Percentiles rank a stretch among this genome's conserved stretches.
These are phyloP conservation scores for Hephaestus fuliginosus DNA, from an alignment of 2,797 vertebrate genomes.

Conservation along the genomic window DNA sequence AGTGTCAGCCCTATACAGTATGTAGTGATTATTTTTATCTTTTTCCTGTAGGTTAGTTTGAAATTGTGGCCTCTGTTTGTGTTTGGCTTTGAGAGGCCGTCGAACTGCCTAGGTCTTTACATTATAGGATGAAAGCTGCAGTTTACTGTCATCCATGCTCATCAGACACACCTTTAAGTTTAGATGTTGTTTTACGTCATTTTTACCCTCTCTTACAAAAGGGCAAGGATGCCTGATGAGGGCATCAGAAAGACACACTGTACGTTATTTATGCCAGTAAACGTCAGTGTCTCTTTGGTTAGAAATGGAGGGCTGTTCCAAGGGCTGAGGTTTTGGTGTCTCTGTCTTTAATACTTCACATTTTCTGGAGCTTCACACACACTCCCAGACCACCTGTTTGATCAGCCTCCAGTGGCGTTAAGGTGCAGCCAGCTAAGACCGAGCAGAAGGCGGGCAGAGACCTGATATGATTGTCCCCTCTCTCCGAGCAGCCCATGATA, in stretches of 20 bases:
- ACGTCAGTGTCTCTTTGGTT: background rate
- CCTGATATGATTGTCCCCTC: slow-evolving; percentile 49
- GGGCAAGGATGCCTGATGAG: background rate
- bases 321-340: background rate
- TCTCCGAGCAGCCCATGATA: slow-evolving; percentile 29
- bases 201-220: background rate
- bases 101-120: background rate
- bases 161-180: background rate
- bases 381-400: slow-evolving; percentile 56
- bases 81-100: background rate
- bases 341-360: slow-evolving; percentile 19
- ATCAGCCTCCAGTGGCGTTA: slow-evolving; percentile 38
- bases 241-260: background rate
- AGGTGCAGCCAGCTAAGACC: slow-evolving; percentile 37
- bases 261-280: slow-evolving; percentile 21
- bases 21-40: slow-evolving; percentile 5
- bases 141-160: background rate
- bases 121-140: background rate
- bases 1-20: background rate
- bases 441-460: slow-evolving; percentile 19
- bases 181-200: too few relatives aligned
- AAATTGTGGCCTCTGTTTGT: background rate
- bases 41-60: background rate
- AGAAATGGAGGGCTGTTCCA: background rate
- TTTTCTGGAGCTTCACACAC: slow-evolving; percentile 29